A percentile compares a stretch with the other conserved stretches of the same genome.
Evolutionary conservation across 30 jellyfish, hydroid and myxozoan genomes (phyloP).

Genomic region (Hydractinia echinata): DNA sequence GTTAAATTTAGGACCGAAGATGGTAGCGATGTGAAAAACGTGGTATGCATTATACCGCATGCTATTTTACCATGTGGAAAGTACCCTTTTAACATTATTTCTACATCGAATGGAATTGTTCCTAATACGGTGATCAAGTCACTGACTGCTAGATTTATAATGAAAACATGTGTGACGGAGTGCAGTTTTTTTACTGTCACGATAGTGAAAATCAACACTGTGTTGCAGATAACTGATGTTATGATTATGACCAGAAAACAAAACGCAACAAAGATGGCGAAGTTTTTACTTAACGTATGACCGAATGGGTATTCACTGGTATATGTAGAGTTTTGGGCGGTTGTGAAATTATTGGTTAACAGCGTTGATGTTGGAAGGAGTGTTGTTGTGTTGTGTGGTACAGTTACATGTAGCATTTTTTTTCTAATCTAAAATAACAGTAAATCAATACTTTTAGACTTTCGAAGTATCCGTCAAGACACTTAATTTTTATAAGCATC

Average conservation of each 20-base stretch:
- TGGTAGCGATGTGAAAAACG: slow-evolving; percentile 43
- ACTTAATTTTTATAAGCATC: no score
- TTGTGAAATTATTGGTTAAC: no score
- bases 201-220: slow-evolving; percentile 10
- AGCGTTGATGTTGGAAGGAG: no score
- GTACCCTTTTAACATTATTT: slow-evolving; percentile 18
- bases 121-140: slow-evolving; percentile 30
- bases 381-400: no score
- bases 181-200: slow-evolving; percentile 11
- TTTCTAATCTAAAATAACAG: no score
- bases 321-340: no score
- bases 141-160: slow-evolving; percentile 38
- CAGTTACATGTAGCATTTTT: no score
- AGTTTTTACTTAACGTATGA: slow-evolving; percentile 10
- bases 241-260: slow-evolving; percentile 16
- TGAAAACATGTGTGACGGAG: slow-evolving; percentile 28
- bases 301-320: background rate
- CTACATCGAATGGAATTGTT: slow-evolving; percentile 39
- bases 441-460: no score
- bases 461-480: no score
- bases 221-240: slow-evolving; percentile 17
- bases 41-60: slow-evolving; percentile 19
- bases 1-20: slow-evolving; percentile 34
- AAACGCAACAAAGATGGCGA: slow-evolving; percentile 8
- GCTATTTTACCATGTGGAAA: slow-evolving; percentile 33